Evolutionary conservation across 2,888 invertebrate species (phyloP), one percentile per base, ranked within the genome.

Genomic region (Oxyteleia sp.): DNA sequence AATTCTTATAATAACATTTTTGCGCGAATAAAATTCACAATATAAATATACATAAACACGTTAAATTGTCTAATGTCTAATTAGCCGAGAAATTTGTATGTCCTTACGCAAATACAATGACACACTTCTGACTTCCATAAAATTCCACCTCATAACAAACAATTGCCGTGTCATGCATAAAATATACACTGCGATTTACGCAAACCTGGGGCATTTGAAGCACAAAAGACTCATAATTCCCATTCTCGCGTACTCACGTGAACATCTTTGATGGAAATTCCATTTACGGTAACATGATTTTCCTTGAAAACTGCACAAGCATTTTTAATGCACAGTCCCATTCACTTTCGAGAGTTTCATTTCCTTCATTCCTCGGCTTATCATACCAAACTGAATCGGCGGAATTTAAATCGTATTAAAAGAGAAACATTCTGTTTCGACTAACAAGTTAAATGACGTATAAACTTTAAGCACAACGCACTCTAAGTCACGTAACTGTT

Each of bases 341-440:
- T 7, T 49, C 47, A 49, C 23, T 49, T 23, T 49, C 3, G 10
- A 49, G 23, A 10, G 47, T 49, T 49, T 49, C 18, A 20, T 49
- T 49, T 49, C 47, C 47, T 49, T 49, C 47, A 49, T 51, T 23
- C 51, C 20, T 11, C 8, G 13, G n/a, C 23, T 51, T 26, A 51
- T 51, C 51, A 51, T 51, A 26, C 4, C 13, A 51, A 51, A 51
- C 26, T 26, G 13, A 10, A 63, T 41, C 47, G 47, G 16, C 20
- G 18, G 13, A 64, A 35, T 35, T 47, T 49, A 20, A 49, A 35
- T 49, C 32, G 18, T 35, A 38, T 38, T 13, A 38, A 35, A n/a
- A 47, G 20, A 15, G 20, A 35, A 64, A 45, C 35, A 23, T 49
- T 64, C 15, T 20, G 35, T 49, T 64, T 49, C 35, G 7, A 35